Percentiles rank a stretch among this genome's conserved stretches.
Conservation (phyloP, 1,140 invertebrate species). For the Drosophila ficusphila region DNA sequence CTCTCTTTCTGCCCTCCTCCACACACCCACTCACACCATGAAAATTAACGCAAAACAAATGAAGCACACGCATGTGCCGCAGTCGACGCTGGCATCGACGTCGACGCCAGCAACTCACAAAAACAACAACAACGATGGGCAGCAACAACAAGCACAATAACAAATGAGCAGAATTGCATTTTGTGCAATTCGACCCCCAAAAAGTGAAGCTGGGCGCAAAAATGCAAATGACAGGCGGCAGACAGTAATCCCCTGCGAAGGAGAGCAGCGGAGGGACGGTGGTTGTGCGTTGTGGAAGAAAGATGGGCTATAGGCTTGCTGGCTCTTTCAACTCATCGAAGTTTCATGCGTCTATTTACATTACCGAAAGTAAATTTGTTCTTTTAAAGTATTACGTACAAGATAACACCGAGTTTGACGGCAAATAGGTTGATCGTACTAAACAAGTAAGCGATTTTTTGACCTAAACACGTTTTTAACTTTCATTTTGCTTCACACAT, state of each 20-base stretch:
- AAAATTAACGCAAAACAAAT: slow-evolving; percentile 75
- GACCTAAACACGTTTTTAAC: neutral
- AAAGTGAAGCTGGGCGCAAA: slow-evolving; percentile 58
- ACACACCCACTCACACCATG: slow-evolving; percentile 35
- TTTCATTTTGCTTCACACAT: slow-evolving; percentile 1
- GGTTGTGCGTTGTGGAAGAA: neutral
- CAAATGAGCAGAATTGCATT: slow-evolving; percentile 71
- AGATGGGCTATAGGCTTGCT: neutral
- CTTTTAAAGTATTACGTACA: no score
- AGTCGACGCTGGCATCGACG: slow-evolving; percentile 21
- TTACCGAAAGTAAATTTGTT: neutral
- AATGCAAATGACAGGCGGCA: slow-evolving; percentile 72
- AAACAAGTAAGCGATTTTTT: neutral
- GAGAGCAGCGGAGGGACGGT: neutral
- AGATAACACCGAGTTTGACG: no score
- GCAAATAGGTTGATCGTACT: no score
- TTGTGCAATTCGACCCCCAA: slow-evolving; percentile 64
- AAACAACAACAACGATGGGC: slow-evolving; percentile 1
- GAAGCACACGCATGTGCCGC: slow-evolving; percentile 74
- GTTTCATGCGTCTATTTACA: neutral
- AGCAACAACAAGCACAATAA: slow-evolving; percentile 20
- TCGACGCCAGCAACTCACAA: slow-evolving; percentile 21
- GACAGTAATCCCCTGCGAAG: slow-evolving; percentile 38
- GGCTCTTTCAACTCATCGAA: slow-evolving; percentile 4
- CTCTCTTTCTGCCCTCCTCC: neutral